Conservation (phyloP, 2,113 vertebrate genomes). For the Apus apus region DNA sequence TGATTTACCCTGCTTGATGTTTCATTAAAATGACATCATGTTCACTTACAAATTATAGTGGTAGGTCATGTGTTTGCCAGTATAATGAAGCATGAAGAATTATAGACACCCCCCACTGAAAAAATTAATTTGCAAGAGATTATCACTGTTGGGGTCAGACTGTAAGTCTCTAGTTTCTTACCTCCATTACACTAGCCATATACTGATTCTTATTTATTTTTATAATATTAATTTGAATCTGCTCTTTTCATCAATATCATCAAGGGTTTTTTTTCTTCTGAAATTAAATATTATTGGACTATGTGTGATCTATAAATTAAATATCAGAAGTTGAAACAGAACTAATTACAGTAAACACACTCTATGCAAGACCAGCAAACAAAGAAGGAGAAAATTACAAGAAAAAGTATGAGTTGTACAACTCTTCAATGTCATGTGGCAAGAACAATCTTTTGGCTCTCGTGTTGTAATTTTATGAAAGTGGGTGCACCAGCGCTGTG, state of each 20-base stretch:
- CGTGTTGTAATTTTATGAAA: neutral
- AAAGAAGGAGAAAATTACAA: neutral
- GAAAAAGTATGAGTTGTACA: accelerated
- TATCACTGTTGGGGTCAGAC: neutral
- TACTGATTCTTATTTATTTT: neutral
- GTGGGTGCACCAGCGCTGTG: accelerated
- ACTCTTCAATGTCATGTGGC: neutral
- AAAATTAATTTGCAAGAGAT: conserved; percentile 36
- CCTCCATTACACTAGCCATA: neutral
- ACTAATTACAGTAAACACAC: neutral
- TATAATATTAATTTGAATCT: neutral
- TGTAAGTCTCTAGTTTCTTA: neutral
- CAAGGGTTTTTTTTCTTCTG: neutral
- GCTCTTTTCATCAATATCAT: neutral
- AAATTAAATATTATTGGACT: neutral
- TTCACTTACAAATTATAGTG: conserved; percentile 42
- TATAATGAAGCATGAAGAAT: conserved; percentile 46
- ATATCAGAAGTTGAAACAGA: neutral
- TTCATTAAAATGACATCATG: conserved; percentile 65
- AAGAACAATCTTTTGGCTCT: neutral
- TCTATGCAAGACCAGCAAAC: neutral
- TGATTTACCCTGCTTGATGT: conserved; percentile 50
- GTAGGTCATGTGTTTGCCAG: conserved; percentile 13
- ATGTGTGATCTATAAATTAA: neutral
- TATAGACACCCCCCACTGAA: neutral